Conservation (phyloP, 2,888 invertebrate genomes). For the Pherbina coryleti region DNA sequence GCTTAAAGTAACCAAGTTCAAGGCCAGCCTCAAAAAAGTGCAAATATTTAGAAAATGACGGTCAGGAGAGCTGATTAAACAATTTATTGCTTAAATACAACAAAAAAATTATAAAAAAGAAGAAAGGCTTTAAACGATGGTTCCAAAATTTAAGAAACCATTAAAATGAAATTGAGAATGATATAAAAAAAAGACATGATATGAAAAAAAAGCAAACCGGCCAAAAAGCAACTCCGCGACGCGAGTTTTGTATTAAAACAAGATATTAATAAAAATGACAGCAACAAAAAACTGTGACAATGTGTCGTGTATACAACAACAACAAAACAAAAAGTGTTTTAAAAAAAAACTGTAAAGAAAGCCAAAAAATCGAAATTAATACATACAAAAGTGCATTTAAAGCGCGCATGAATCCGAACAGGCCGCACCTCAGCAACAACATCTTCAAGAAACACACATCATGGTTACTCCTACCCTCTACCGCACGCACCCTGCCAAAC, state of each 20-base stretch:
- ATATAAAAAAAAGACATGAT: background rate
- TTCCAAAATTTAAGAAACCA: background rate
- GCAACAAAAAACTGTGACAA: background rate
- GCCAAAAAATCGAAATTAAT: background rate
- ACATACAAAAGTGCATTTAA: too few relatives aligned
- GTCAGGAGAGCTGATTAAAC: background rate
- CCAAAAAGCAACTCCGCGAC: background rate
- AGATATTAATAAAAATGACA: background rate
- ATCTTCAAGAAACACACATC: too few relatives aligned
- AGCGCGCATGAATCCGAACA: too few relatives aligned
- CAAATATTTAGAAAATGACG: background rate
- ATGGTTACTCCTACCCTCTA: background rate
- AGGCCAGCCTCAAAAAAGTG: background rate
- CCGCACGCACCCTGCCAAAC: background rate
- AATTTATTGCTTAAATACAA: background rate
- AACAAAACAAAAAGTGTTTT: background rate
- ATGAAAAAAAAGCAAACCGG: background rate
- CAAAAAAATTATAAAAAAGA: constrained; percentile 2
- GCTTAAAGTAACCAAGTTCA: background rate
- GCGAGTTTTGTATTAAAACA: background rate
- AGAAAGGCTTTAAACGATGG: background rate
- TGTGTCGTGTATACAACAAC: background rate
- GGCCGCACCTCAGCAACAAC: background rate
- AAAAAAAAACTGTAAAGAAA: background rate
- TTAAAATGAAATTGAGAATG: background rate